Evolutionary conservation across 2,797 vertebrate genomes (phyloP).

Genomic region (Enteromius fasciolatus): DNA sequence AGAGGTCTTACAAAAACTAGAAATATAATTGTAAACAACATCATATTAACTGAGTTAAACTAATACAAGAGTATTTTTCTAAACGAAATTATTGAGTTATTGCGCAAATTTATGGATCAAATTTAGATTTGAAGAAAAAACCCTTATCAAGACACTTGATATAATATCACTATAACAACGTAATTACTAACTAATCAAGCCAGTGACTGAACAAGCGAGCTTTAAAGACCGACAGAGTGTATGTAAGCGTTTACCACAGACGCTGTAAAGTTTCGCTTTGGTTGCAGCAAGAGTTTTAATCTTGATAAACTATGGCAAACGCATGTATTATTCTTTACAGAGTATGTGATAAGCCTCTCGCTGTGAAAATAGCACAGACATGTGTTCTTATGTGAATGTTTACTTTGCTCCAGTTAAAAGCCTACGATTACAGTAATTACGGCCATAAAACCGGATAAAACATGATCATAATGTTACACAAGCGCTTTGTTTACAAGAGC

Average conservation of each 20-base stretch:
- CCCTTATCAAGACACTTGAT: background rate
- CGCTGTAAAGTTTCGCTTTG: constrained; percentile 5
- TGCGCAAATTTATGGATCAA: background rate
- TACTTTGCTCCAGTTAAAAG: constrained; percentile 28
- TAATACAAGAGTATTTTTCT: no score
- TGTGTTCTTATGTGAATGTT: constrained; percentile 35
- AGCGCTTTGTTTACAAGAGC: constrained; percentile 39
- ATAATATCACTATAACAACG: background rate
- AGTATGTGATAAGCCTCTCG: background rate
- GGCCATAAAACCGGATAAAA: constrained; percentile 27
- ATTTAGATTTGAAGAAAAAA: background rate
- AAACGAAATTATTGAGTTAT: background rate
- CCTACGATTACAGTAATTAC: constrained; percentile 21
- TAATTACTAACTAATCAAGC: background rate
- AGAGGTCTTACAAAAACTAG: background rate
- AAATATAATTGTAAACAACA: background rate
- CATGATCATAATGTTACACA: constrained; percentile 35
- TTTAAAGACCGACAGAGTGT: background rate
- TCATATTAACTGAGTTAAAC: background rate
- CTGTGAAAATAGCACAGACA: constrained; percentile 15
- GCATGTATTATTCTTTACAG: background rate
- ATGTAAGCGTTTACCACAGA: background rate
- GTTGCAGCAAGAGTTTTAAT: background rate
- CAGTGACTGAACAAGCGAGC: background rate
- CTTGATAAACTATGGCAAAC: background rate